Evolutionary conservation across 2,113 vertebrate genomes (phyloP).

Genomic region (Nothobranchius furzeri): DNA sequence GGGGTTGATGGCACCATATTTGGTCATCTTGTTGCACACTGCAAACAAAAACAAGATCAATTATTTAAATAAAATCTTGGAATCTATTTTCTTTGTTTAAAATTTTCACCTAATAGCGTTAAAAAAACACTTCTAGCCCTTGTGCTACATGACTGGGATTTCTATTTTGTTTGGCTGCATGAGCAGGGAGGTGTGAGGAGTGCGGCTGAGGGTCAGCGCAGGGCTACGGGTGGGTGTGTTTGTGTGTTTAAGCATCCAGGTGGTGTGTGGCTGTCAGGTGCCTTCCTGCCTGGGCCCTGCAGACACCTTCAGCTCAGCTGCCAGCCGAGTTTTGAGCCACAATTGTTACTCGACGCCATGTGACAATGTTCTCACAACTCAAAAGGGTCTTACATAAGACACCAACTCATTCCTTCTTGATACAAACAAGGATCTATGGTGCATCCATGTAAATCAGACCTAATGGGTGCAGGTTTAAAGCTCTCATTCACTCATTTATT

Average conservation of each 20-base stretch:
- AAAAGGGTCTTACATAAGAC: slow-evolving; percentile 57
- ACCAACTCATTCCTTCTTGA: slow-evolving; percentile 38
- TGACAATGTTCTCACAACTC: slow-evolving; percentile 66
- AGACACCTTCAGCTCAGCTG: slow-evolving; percentile 54
- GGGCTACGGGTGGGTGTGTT: slow-evolving; percentile 59
- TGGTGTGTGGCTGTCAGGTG: slow-evolving; percentile 73
- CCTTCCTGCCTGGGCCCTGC: slow-evolving; percentile 56
- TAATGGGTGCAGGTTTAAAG: background rate
- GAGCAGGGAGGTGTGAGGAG: slow-evolving; percentile 62
- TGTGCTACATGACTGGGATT: slow-evolving; percentile 56
- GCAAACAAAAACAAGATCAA: slow-evolving; percentile 46
- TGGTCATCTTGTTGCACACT: slow-evolving; percentile 95
- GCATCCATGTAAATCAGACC: slow-evolving; percentile 4
- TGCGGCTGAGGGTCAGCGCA: slow-evolving; percentile 55
- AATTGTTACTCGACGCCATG: slow-evolving; percentile 56
- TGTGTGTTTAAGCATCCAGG: slow-evolving; percentile 52
- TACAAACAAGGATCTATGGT: slow-evolving; percentile 48
- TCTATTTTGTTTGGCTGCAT: slow-evolving; percentile 61
- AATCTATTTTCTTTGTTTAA: slow-evolving; percentile 4
- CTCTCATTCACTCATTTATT: too few species aligned
- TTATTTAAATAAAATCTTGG: slow-evolving; percentile 5
- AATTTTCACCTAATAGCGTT: too few species aligned
- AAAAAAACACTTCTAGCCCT: slow-evolving; percentile 34
- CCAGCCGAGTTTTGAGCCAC: slow-evolving; percentile 50
- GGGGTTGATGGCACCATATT: slow-evolving; percentile 87